Evolutionary conservation across 2,888 invertebrate species (phyloP), one percentile per base, ranked within the genome.

Genomic region (Arctia plantaginis): DNA sequence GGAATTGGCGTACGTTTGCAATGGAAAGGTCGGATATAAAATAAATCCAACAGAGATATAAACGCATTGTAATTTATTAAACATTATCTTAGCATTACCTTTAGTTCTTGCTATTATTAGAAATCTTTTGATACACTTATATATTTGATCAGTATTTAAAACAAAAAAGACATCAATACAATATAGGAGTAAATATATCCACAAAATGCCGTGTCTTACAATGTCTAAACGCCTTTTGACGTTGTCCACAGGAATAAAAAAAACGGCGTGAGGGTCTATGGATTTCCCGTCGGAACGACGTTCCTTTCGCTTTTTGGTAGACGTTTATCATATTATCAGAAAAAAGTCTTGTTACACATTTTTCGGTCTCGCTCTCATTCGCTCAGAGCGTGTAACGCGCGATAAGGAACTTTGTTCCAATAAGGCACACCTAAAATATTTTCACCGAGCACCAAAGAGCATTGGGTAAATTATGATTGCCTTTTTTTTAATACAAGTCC

Each of bases 391-490:
- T n/a, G n/a, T n/a, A n/a, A n/a, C n/a, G n/a, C n/a, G n/a, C n/a
- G n/a, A n/a, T n/a, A n/a, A n/a, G n/a, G n/a, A n/a, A n/a, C n/a
- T n/a, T n/a, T n/a, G n/a, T n/a, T n/a, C n/a, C n/a, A 4, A 35
- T 72, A 79, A 85, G 85, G 77, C 86, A 82, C 85, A 83, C 85
- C 87, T 87, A 82, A 85, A 87, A 83, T 85, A 85, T 86, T 86
- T 84, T 80, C 81, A 79, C 74, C 72, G 55, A 79, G 77, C 76
- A 35, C 35, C 66, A 77, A 73, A 77, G 55, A 39, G 77, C 79
- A 73, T 75, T 75, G 62, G 79, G 81, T 81, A 84, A 83, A 82
- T 77, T 80, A 80, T 79, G 81, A 77, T 77, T 80, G 75, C 85
- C 85, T 83, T 82, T n/a, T n/a, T n/a, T n/a, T n/a, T n/a, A n/a